Conservation (phyloP, 2,797 vertebrate genomes). For the Anguilla megastoma region DNA sequence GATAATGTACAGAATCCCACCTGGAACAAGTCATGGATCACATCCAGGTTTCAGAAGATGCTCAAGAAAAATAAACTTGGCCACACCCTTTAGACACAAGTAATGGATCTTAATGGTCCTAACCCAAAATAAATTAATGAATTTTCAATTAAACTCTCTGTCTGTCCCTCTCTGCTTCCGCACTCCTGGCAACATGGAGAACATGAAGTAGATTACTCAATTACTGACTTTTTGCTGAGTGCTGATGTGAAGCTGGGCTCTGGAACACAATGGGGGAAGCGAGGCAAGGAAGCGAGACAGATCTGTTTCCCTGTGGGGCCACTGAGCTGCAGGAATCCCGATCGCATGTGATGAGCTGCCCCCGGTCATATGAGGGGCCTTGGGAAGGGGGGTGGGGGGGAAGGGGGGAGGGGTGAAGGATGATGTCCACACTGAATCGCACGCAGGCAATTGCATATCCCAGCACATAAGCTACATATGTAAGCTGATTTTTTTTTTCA, state of each 20-base stretch:
- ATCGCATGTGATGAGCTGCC: not conserved
- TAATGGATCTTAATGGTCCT: not conserved
- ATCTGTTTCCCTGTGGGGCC: not conserved
- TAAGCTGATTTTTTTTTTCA: not conserved
- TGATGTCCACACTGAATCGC: constrained; percentile 6
- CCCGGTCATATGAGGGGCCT: not conserved
- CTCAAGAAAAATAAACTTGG: not conserved
- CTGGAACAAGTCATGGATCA: not conserved
- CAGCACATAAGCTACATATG: not conserved
- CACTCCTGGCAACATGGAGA: constrained; percentile 6
- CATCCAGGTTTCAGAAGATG: not conserved
- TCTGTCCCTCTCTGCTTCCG: constrained; percentile 37
- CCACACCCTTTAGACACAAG: not conserved
- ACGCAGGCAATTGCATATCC: not conserved
- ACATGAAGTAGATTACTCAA: not conserved
- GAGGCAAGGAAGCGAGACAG: not conserved
- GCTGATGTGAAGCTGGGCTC: not conserved
- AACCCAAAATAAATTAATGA: constrained; percentile 29
- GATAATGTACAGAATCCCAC: not conserved
- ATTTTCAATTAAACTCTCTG: constrained; percentile 38
- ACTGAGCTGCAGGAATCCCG: not conserved
- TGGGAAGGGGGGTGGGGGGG: too few relatives aligned
- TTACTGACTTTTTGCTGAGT: not conserved
- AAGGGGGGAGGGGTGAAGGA: not conserved
- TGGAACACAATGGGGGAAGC: not conserved